Percentiles rank a stretch among this genome's conserved stretches.
Evolutionary conservation across 1,140 invertebrate genomes (phyloP).

Genomic region (Cyclargus thomasi): DNA sequence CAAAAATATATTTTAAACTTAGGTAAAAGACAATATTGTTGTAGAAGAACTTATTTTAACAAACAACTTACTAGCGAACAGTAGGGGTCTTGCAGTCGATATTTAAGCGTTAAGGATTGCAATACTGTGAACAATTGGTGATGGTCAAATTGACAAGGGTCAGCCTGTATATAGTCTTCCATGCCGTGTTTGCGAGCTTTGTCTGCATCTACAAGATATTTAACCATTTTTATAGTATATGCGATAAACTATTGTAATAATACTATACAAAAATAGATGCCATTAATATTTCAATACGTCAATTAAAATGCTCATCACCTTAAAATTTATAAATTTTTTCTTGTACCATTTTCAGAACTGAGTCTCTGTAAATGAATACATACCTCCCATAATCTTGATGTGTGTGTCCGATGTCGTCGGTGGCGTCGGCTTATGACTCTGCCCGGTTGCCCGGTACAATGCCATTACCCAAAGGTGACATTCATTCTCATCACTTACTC

Average conservation of each 20-base stretch:
- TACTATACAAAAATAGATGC: no score
- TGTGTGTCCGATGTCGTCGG: slow-evolving; percentile 86
- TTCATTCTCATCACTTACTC: slow-evolving; percentile 98
- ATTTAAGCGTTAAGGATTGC: slow-evolving; percentile 95
- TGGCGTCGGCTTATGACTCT: slow-evolving; percentile 98
- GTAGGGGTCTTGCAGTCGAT: slow-evolving; percentile 96
- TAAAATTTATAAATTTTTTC: no score
- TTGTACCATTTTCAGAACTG: no score
- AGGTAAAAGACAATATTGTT: no score
- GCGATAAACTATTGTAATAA: no score
- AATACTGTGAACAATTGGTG: slow-evolving; percentile 92
- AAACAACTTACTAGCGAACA: slow-evolving; percentile 89
- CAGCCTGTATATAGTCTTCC: slow-evolving; percentile 99
- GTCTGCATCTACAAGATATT: slow-evolving; percentile 85
- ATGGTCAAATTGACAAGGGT: slow-evolving; percentile 98
- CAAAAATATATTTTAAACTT: neutral
- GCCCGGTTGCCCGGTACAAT: slow-evolving; percentile 98
- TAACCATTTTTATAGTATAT: neutral
- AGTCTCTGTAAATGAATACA: slow-evolving; percentile 23
- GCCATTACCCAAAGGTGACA: slow-evolving; percentile 99
- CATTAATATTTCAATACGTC: no score
- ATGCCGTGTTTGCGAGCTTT: slow-evolving; percentile 98
- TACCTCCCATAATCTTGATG: slow-evolving; percentile 74
- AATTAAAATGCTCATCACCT: no score
- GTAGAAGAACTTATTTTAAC: slow-evolving; percentile 2